Evolutionary conservation across 2,113 vertebrate genomes (phyloP).

Genomic region (Phoenicopterus ruber): DNA sequence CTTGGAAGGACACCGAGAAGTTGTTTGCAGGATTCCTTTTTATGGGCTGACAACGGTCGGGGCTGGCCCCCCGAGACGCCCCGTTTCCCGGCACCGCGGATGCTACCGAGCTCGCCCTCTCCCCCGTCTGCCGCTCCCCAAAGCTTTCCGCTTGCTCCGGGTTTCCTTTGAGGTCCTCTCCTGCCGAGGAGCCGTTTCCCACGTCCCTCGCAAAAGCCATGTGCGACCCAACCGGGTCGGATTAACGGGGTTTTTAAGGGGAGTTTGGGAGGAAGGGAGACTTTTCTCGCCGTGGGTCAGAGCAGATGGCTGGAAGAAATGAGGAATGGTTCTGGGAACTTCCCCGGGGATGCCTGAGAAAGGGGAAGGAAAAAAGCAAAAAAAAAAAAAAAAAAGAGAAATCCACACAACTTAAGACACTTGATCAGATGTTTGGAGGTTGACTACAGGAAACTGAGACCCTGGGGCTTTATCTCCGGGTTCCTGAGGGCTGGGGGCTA

Average conservation of each 20-base stretch:
- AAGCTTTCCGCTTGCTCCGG: background rate
- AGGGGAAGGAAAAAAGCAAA: background rate
- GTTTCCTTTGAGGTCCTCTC: background rate
- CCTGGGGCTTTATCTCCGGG: background rate
- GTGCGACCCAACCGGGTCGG: background rate
- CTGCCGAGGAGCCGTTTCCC: background rate
- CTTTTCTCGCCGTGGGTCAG: background rate
- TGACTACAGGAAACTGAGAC: slow-evolving; percentile 14
- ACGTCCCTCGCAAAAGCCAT: background rate
- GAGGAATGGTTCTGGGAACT: background rate
- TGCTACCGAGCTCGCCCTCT: background rate
- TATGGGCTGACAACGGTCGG: background rate
- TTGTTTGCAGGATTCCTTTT: background rate
- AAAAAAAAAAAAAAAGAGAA: background rate
- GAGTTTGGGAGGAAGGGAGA: background rate
- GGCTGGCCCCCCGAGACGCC: background rate
- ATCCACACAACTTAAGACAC: background rate
- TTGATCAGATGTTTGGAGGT: slow-evolving; percentile 8
- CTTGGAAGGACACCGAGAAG: background rate
- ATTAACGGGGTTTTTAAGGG: background rate
- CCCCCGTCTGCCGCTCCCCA: background rate
- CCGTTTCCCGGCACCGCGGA: background rate
- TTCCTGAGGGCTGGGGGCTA: slow-evolving; percentile 9
- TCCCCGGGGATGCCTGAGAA: background rate
- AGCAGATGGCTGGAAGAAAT: slow-evolving; percentile 13